phyloP scores from a whole-genome alignment of 2,888 invertebrate genomes.

The Drosophila kuntzei region DNA sequence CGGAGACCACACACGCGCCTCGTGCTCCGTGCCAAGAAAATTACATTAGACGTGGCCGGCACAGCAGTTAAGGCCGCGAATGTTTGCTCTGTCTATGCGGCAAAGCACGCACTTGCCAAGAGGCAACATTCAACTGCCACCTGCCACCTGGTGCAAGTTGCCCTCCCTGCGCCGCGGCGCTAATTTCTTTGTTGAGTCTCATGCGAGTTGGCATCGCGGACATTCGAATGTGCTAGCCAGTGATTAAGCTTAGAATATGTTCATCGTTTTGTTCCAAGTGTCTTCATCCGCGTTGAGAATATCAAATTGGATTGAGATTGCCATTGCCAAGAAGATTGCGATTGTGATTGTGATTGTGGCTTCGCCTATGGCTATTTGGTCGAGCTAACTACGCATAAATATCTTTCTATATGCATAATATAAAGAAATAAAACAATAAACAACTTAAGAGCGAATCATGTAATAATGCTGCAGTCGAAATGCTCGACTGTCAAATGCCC shows the following conservation, averaged over 20 bases:
- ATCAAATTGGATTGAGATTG: slow-evolving; percentile 30
- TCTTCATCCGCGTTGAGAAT: slow-evolving; percentile 55
- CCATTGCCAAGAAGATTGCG: slow-evolving; percentile 1
- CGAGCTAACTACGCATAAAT: slow-evolving; percentile 53
- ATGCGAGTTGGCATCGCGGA: slow-evolving; percentile 75
- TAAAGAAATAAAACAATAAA: slow-evolving; percentile 21
- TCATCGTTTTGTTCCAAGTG: slow-evolving; percentile 75
- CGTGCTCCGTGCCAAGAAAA: slow-evolving; percentile 70
- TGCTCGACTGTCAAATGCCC: not conserved
- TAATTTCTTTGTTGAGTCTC: slow-evolving; percentile 81
- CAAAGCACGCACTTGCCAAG: slow-evolving; percentile 28
- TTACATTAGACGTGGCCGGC: slow-evolving; percentile 73
- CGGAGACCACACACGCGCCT: slow-evolving; percentile 58
- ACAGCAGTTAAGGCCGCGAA: slow-evolving; percentile 21
- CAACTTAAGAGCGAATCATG: not conserved
- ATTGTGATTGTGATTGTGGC: slow-evolving; percentile 18
- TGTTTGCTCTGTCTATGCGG: slow-evolving; percentile 23
- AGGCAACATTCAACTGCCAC: slow-evolving; percentile 41
- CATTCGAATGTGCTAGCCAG: slow-evolving; percentile 75
- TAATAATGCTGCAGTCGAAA: not conserved
- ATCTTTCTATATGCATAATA: slow-evolving; percentile 43
- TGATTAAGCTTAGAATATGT: slow-evolving; percentile 79
- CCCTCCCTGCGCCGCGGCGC: slow-evolving; percentile 53
- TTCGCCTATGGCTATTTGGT: slow-evolving; percentile 35
- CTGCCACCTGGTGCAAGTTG: slow-evolving; percentile 43